Evolutionary conservation across 2,797 vertebrate species (phyloP).

Genomic region (Halcyon leucocephala): DNA sequence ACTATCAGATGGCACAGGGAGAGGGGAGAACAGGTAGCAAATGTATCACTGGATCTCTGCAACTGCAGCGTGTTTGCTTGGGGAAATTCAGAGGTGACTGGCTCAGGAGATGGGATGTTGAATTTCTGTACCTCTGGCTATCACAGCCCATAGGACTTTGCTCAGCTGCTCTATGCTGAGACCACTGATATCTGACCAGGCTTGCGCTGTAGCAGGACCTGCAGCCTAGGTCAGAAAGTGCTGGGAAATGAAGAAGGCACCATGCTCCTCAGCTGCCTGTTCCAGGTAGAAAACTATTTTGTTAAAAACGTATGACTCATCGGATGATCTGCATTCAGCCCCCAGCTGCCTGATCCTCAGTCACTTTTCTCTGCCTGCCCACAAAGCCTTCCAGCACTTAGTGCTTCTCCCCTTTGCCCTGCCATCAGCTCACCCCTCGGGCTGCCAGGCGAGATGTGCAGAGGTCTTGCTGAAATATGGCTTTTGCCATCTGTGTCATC

Average conservation of each 20-base stretch:
- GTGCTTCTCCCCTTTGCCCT: conserved; percentile 19
- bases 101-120: rapidly evolving
- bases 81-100: background rate
- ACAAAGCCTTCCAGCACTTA: background rate
- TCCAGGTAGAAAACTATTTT: background rate
- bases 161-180: background rate
- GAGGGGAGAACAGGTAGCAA: background rate
- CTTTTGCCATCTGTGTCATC: conserved; percentile 57
- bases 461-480: conserved; percentile 23
- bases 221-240: background rate
- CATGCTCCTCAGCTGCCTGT: background rate
- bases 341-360: background rate
- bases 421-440: background rate
- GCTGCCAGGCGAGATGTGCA: conserved; percentile 14
- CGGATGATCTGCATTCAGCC: background rate
- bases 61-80: background rate
- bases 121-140: background rate
- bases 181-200: background rate
- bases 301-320: background rate
- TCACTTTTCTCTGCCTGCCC: background rate
- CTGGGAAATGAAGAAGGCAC: background rate
- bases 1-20: background rate
- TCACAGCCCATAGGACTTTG: background rate
- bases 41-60: background rate
- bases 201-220: background rate